Conservation (phyloP, 2,797 vertebrate genomes). For the Xenops minutus region DNA sequence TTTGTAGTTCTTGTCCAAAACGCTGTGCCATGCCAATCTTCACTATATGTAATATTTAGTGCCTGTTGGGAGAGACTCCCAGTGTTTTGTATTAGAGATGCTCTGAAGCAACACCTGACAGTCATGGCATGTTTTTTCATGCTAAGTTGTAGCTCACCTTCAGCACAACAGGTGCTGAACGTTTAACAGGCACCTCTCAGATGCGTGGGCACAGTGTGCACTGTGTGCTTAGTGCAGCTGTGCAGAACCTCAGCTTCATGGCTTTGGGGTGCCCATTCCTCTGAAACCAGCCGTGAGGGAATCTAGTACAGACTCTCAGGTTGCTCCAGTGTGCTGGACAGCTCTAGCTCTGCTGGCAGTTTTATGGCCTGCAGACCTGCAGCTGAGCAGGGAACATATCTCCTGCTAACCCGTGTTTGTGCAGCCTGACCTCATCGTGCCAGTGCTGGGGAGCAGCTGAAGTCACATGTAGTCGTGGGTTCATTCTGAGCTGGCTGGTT, state of each 20-base stretch:
- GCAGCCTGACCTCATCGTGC: background rate
- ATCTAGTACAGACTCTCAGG: fast-evolving
- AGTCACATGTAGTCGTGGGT: background rate
- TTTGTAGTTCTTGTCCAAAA: background rate
- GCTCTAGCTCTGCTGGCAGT: background rate
- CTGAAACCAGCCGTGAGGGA: background rate
- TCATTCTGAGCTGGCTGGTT: background rate
- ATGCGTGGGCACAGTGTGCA: fast-evolving
- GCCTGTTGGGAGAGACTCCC: background rate
- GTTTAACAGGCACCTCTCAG: background rate
- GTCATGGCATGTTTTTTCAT: background rate
- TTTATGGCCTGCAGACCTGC: background rate
- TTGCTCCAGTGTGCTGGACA: background rate
- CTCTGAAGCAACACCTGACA: background rate
- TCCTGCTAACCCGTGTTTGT: fast-evolving
- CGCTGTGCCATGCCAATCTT: background rate
- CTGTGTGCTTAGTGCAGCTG: background rate
- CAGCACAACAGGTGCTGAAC: background rate
- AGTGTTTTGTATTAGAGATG: background rate
- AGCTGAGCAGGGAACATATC: background rate
- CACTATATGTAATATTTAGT: background rate
- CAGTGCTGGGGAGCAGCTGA: background rate
- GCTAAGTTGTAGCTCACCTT: background rate
- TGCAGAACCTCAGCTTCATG: background rate
- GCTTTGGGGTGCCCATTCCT: background rate